phyloP scores from a whole-genome alignment of 2,888 invertebrate genomes.

The Drosophila yooni region DNA sequence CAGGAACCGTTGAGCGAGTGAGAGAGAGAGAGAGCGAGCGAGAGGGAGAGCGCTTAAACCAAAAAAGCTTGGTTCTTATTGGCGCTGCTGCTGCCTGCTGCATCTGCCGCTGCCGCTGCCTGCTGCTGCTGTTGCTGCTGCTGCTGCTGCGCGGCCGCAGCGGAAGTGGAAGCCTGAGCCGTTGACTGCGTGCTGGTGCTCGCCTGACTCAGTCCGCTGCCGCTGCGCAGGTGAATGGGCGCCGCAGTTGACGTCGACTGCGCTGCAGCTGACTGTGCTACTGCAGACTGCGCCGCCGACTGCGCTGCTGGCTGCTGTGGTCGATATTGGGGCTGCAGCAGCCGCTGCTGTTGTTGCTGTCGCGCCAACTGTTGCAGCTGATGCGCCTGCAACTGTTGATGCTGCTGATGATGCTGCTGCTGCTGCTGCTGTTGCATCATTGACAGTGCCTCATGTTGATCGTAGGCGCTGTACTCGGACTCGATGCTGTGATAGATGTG shows the following conservation, averaged over 20 bases:
- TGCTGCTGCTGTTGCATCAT: constrained; percentile 79
- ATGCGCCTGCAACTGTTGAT: constrained; percentile 64
- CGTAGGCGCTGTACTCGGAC: constrained; percentile 93
- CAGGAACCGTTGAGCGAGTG: constrained; percentile 56
- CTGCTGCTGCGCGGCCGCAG: constrained; percentile 76
- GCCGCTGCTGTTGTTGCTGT: constrained; percentile 71
- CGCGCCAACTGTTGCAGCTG: constrained; percentile 66
- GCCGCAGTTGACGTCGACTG: constrained; percentile 60
- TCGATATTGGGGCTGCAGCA: constrained; percentile 76
- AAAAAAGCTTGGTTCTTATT: constrained; percentile 83
- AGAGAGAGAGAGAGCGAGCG: constrained; percentile 16
- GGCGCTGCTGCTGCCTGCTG: constrained; percentile 60
- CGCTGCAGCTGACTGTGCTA: constrained; percentile 60
- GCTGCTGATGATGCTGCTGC: constrained; percentile 67
- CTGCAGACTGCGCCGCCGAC: constrained; percentile 41
- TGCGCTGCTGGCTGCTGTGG: constrained; percentile 36
- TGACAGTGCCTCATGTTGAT: constrained; percentile 87
- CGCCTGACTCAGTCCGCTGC: constrained; percentile 83
- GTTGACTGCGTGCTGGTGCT: constrained; percentile 84
- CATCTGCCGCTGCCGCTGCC: constrained; percentile 62
- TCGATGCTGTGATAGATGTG: constrained; percentile 96
- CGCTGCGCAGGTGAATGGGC: constrained; percentile 83
- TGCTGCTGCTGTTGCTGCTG: constrained; percentile 66
- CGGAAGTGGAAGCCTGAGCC: constrained; percentile 76
- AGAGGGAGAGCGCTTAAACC: constrained; percentile 70